Base-by-base conservation (phyloP, 2,113 vertebrate species). In the Eleginops maclovinus region DNA sequence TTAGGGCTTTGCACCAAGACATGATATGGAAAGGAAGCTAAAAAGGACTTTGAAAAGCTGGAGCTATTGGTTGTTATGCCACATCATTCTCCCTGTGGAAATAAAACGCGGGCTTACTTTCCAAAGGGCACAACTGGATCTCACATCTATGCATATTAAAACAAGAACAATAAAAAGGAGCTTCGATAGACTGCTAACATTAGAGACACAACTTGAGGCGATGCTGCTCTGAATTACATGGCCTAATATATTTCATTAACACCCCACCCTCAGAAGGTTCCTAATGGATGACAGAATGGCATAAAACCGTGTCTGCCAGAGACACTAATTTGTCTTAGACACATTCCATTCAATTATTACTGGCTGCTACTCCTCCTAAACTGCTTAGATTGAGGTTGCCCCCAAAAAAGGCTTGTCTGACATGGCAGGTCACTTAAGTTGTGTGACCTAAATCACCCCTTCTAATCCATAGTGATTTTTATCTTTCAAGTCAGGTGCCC, bases 161-260 rank as follows among this genome's bases (percentile, higher is more conserved):
- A 93, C 74, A 82, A 71, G 58, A 89, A 81, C 77, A 82, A 85
- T 82, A 78, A 83, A 67, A 77, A n/a, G 49, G 24, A 54, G 66
- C 75, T 87, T 51, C 58, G 63, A 76, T 80, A 74, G 82, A 65
- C 71, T 16, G 64, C 80, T 75, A 85, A 86, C 81, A 75, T 84
- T 70, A 75, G 59, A 83, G 74, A 74, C 74, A 69, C 67, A 74
- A 87, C 59, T 65, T 4, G 76, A 81, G 87, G 68, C 65, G 44
- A 84, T 31, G 86, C 67, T 81, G 82, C 89, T 91, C 84, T 89
- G 83, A 91, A 91, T 89, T 84, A 84, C 85, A 92, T 72, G 83
- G 81, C 76, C 82, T 92, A 91, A 93, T 93, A 91, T 92, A 91
- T 87, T 92, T 92, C 79, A 90, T 87, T 92, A 93, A 87, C 87